These are phyloP conservation scores for Enteromius treurensis DNA, from an alignment of 2,797 vertebrate genomes.

Conservation along the genomic window DNA sequence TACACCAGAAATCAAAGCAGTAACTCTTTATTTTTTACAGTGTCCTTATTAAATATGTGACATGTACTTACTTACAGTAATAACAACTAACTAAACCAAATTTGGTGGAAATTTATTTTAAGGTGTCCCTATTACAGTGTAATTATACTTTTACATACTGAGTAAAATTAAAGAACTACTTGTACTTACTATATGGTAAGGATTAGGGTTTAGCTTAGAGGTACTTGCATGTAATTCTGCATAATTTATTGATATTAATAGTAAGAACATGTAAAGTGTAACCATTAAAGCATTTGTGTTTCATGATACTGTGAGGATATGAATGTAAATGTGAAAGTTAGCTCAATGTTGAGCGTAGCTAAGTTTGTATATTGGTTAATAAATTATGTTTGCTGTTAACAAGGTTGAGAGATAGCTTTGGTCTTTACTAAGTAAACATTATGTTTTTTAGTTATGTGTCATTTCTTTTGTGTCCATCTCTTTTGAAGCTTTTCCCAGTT, in stretches of 20 bases:
- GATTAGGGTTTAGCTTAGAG: background rate
- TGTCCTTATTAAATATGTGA: background rate
- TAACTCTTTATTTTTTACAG: background rate
- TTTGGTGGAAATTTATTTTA: background rate
- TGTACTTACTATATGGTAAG: background rate
- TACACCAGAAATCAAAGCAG: background rate
- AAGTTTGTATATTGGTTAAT: background rate
- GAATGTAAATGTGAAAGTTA: background rate
- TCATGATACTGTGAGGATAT: background rate
- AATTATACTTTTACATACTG: background rate
- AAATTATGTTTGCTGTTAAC: constrained; percentile 1
- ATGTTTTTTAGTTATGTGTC: background rate
- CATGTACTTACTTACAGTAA: background rate
- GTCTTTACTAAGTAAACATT: background rate
- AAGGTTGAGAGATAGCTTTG: background rate
- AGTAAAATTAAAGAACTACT: background rate
- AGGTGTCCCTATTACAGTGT: background rate
- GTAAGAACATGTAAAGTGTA: too few relatives aligned
- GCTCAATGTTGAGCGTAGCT: background rate
- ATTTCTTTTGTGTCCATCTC: constrained; percentile 15
- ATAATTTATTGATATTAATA: too few relatives aligned
- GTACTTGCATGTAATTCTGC: background rate
- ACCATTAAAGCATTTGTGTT: background rate
- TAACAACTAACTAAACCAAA: background rate
- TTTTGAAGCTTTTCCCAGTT: constrained; percentile 83